Evolutionary conservation across 2,113 vertebrate species (phyloP), one percentile per base, ranked within the genome.

Genomic region (Ivindomyrus marchei): DNA sequence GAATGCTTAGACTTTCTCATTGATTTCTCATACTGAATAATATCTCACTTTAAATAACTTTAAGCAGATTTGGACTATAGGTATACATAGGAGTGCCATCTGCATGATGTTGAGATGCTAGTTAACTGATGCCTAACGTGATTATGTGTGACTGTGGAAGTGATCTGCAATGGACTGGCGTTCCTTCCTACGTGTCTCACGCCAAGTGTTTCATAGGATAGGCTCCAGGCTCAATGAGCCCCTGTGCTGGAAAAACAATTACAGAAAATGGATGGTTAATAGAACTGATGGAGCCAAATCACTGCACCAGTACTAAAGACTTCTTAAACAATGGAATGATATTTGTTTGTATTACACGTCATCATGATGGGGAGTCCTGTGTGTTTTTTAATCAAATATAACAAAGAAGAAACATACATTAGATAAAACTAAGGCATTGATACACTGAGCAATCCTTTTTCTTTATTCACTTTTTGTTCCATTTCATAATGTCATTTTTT

Each of bases 381-480:
- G 4, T 47, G 19, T 85, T 47, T 46, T 17, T 85, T 13, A 53
- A n/a, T 87, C 39, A 46, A 39, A 88, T 45, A 88, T n/a, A 77
- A 80, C 42, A 31, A 91, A 36, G 27, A 88, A 50, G 89, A 66
- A 92, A 47, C 15, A 80, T 50, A 90, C 85, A 91, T 85, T 91
- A 94, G 92, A 89, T 89, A 94, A 90, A 89, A 92, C 53, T 91
- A 89, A 58, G 50, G 88, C 86, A 49, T 36, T 7, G 31, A 42
- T 94, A 96, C 95, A 96, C 96, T 96, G 95, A 96, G 96, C 96
- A 95, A 96, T 96, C 94, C 94, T 94, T 95, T 92, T 95, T 95
- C 94, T 96, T 95, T 96, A 95, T 95, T 95, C 93, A 88, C 95
- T 94, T 95, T 95, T 95, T 88, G 88, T 92, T 92, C 95, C 94